These are phyloP conservation scores for Pangasius krempfi DNA, from an alignment of 2,797 vertebrate genomes.

Conservation along the genomic window DNA sequence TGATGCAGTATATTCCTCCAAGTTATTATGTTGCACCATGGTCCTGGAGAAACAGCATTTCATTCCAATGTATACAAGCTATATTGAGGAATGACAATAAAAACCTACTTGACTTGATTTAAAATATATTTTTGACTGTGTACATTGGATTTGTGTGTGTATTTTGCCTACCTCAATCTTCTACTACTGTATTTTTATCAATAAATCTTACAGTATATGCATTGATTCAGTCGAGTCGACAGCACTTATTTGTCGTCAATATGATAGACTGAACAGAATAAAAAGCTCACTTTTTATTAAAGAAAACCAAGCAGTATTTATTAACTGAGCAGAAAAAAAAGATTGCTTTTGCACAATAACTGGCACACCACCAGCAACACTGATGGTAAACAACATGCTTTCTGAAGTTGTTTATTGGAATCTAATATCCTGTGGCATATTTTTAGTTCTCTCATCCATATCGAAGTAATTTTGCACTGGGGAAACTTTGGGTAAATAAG, in stretches of 20 bases:
- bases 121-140: not conserved
- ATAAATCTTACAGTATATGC: not conserved
- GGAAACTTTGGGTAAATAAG: constrained; percentile 2
- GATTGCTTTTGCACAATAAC: constrained; percentile 26
- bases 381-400: constrained; percentile 23
- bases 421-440: constrained; percentile 7
- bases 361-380: constrained; percentile 22
- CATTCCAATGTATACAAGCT: not conserved
- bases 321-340: not conserved
- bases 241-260: not conserved
- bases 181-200: not conserved
- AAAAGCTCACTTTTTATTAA: not conserved
- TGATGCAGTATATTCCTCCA: not conserved
- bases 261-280: not conserved
- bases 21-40: not conserved
- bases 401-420: constrained; percentile 27
- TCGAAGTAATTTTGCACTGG: not conserved
- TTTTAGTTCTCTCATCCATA: constrained; percentile 20
- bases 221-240: not conserved
- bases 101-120: not conserved
- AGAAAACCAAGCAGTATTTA: constrained; percentile 6
- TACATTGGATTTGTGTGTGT: not conserved
- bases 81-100: not conserved
- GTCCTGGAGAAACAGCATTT: not conserved
- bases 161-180: not conserved